A percentile compares a stretch with the other conserved stretches of the same genome.
These are phyloP conservation scores for Parasteatoda lunata DNA, from an alignment of 2,888 invertebrate genomes.

Conservation along the genomic window DNA sequence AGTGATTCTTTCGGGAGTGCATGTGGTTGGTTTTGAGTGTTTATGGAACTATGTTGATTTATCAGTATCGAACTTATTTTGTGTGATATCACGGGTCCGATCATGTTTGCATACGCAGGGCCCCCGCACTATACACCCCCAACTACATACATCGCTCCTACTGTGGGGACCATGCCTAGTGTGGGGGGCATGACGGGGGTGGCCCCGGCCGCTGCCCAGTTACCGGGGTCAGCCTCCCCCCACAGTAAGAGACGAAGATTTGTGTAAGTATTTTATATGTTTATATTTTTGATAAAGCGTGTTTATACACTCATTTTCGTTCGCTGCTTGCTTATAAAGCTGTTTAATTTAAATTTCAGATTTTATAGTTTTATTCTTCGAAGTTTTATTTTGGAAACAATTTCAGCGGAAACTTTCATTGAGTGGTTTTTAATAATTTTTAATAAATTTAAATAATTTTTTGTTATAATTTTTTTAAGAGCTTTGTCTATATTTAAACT, in stretches of 20 bases:
- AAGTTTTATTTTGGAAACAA: background rate
- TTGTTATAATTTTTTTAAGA: too few relatives aligned
- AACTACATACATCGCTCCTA: conserved; percentile 62
- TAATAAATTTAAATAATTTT: too few relatives aligned
- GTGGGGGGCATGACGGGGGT: conserved; percentile 64
- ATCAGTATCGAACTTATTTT: background rate
- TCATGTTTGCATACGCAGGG: conserved; percentile 69
- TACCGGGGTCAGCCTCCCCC: conserved; percentile 51
- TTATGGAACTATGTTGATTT: conserved; percentile 15
- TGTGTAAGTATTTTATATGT: conserved; percentile 60
- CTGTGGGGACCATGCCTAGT: conserved; percentile 64
- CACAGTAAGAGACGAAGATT: conserved; percentile 66
- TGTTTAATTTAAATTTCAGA: background rate
- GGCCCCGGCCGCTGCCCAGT: conserved; percentile 49
- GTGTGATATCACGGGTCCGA: background rate
- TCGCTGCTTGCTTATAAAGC: background rate
- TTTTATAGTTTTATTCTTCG: background rate
- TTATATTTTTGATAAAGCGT: background rate
- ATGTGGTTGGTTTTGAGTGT: conserved; percentile 4
- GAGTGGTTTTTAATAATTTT: too few relatives aligned
- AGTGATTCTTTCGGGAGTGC: conserved; percentile 13
- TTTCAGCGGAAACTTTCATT: background rate
- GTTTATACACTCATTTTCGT: too few relatives aligned
- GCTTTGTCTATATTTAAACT: too few relatives aligned
- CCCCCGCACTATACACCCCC: conserved; percentile 69